A percentile compares a stretch with the other conserved stretches of the same genome.
Conservation (phyloP, 2,888 invertebrate species). For the Teleiodes luculella region DNA sequence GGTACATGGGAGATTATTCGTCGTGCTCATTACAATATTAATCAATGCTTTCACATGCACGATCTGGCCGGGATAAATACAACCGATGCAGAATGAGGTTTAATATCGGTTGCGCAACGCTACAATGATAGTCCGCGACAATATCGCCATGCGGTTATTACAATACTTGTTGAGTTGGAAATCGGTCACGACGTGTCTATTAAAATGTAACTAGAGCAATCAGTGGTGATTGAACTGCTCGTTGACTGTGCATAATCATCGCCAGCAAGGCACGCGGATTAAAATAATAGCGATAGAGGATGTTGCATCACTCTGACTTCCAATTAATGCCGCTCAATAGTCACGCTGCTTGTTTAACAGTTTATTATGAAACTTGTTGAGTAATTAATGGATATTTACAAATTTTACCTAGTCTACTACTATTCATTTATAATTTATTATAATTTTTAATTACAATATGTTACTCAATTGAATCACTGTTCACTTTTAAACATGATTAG, state of each 20-base stretch:
- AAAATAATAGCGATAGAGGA: neutral
- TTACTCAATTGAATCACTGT: too few species aligned
- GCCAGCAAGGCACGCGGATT: neutral
- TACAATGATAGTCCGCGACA: conserved; percentile 39
- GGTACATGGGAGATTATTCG: conserved; percentile 39
- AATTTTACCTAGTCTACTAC: too few species aligned
- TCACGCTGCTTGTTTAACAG: too few species aligned
- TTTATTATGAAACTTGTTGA: too few species aligned
- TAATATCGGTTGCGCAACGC: conserved; percentile 51
- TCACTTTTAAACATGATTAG: too few species aligned
- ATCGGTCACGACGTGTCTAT: conserved; percentile 1
- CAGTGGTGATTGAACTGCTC: neutral
- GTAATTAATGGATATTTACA: too few species aligned
- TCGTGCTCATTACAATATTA: conserved; percentile 71
- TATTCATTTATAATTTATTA: too few species aligned
- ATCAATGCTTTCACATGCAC: conserved; percentile 60
- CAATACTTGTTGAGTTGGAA: neutral
- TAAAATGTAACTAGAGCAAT: neutral
- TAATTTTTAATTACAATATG: too few species aligned
- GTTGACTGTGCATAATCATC: conserved; percentile 3
- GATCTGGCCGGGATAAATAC: conserved; percentile 45
- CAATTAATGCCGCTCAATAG: too few species aligned
- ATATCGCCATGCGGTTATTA: conserved; percentile 6
- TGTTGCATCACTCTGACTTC: neutral
- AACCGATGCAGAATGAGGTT: conserved; percentile 47